Evolutionary conservation across 2,113 vertebrate species (phyloP), one percentile per base, ranked within the genome.

Genomic region (Pavo muticus): DNA sequence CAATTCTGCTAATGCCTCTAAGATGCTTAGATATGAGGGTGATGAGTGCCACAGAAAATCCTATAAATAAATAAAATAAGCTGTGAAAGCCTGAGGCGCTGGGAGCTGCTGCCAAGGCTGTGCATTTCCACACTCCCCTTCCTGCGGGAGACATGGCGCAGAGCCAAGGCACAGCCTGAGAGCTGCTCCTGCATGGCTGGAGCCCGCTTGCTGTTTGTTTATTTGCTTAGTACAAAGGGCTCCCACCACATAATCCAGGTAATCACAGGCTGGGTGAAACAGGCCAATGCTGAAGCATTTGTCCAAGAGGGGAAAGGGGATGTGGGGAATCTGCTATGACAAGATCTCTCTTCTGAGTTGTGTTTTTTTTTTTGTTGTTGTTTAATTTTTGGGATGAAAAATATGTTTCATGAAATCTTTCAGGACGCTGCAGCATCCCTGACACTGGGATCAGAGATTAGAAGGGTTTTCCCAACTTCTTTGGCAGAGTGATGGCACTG

Each of bases 21-120:
- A 96, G 94, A 94, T 96, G 70, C 80, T 93, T 94, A 94, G 95
- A 95, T 95, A 93, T 69, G 92, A 95, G 70, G 93, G 76, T 95
- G 91, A 95, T 0, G 86, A 91, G 76, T 90, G 83, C 73, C 94
- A 87, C 54, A 69, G 83, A 88, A 95, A 96, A 94, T 95, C 83
- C 90, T 91, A 96, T 94, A 95, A 97, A 97, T 97, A 96, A 97
- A 95, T 93, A 95, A 96, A 96, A 96, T 97, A 95, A 97, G 95
- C 91, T 95, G 93, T 95, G 90, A 97, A 93, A 95, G 95, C 96
- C 96, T 90, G 96, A 95, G 95, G 96, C 94, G 1, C 61, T 95
- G 93, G 94, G 86, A 95, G 94, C 91, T 95, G 91, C 94, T 97
- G 96, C 95, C 96, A 97, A 96, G 90, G 86, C 95, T 97, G 86